Percentiles rank a stretch among this genome's conserved stretches.
phyloP scores from a whole-genome alignment of 2,113 vertebrate genomes.

The Eolophus roseicapilla region DNA sequence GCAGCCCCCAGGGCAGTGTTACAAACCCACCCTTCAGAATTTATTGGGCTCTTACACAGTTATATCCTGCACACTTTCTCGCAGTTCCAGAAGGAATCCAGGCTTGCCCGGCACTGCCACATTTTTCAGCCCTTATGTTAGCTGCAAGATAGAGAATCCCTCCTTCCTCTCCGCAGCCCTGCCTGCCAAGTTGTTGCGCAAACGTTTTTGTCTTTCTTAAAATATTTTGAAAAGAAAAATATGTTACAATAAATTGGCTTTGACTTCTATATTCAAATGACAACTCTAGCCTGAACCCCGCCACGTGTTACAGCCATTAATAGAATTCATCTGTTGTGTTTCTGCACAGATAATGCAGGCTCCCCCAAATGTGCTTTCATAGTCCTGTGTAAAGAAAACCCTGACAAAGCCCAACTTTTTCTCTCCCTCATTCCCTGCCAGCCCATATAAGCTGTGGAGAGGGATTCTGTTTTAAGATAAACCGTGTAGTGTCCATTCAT shows the following conservation, averaged over 20 bases:
- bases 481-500: slow-evolving; percentile 7
- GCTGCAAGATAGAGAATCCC: slow-evolving; percentile 67
- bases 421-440: not conserved
- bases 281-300: slow-evolving; percentile 47
- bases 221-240: slow-evolving; percentile 80
- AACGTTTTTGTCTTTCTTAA: slow-evolving; percentile 69
- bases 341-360: slow-evolving; percentile 27
- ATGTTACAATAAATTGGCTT: slow-evolving; percentile 63
- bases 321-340: slow-evolving; percentile 55
- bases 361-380: not conserved
- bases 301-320: slow-evolving; percentile 48
- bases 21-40: slow-evolving; percentile 50
- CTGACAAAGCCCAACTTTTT: slow-evolving; percentile 5
- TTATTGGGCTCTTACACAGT: slow-evolving; percentile 26
- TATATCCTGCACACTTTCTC: slow-evolving; percentile 39
- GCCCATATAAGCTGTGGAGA: not conserved
- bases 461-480: slow-evolving; percentile 10
- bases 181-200: slow-evolving; percentile 73
- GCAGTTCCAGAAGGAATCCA: slow-evolving; percentile 53
- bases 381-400: not conserved
- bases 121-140: slow-evolving; percentile 71
- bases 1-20: slow-evolving; percentile 57
- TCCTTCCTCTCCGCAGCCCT: slow-evolving; percentile 66
- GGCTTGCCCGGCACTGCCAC: slow-evolving; percentile 44
- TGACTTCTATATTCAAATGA: slow-evolving; percentile 58